Base-by-base conservation (phyloP, 2,797 vertebrate species). In the Borostomias antarcticus region DNA sequence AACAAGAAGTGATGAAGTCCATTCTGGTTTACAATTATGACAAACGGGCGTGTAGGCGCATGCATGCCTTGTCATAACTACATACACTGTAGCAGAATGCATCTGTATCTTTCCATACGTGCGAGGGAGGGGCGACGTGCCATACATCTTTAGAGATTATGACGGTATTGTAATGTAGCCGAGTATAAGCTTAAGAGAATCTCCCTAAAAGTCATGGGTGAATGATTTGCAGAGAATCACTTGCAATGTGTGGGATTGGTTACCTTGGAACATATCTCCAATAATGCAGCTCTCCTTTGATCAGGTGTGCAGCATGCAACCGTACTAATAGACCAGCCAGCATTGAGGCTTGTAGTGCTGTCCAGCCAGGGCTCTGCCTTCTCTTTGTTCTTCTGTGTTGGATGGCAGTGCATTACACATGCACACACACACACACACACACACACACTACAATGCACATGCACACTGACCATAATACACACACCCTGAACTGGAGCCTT, bases 401-500 rank as follows among this genome's bases (percentile, higher is more conserved):
- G 40, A 45, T n/a, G n/a, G 40, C 40, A 15, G 40, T 17, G n/a
- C 40, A 45, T 45, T 45, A 45, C 40, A 45, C 40, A 43, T 11
- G n/a, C 40, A 45, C 25, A 75, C 84, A 30, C 80, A 70, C 77
- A 4, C 17, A 56, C 26, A 56, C 15, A 7, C 10, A 15, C 29
- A 56, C 53, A 30, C 11, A 3, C 28, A 56, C 9, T 23, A 11
- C 19, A 8, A 21, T 26, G 40, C 50, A 51, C 25, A 21, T 45
- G n/a, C 77, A 66, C 71, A 74, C 83, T 77, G 86, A 85, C 86
- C n/a, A n/a, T n/a, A n/a, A n/a, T n/a, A n/a, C n/a, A n/a, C n/a
- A n/a, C n/a, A n/a, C n/a, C n/a, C n/a, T n/a, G n/a, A n/a, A n/a
- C n/a, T n/a, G n/a, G n/a, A n/a, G n/a, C n/a, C n/a, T n/a, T n/a